phyloP scores from a whole-genome alignment of 2,888 invertebrate genomes.

The Balanococcus diminutus region DNA sequence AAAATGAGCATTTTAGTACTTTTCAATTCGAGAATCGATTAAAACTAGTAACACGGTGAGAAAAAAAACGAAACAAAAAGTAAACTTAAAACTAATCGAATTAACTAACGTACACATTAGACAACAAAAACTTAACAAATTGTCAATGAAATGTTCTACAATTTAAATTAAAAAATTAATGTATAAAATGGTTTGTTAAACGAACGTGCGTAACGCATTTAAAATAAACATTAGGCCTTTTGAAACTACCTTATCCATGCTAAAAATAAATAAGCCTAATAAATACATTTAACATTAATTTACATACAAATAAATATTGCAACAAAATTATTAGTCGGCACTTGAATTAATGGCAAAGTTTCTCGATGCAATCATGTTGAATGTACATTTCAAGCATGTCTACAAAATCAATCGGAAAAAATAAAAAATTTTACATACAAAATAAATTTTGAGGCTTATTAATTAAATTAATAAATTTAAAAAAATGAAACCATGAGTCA shows the following conservation, averaged over 20 bases:
- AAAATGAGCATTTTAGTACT: neutral
- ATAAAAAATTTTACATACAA: too few species aligned
- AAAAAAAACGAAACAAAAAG: neutral
- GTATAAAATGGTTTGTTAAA: constrained; percentile 19
- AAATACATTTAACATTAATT: constrained; percentile 44
- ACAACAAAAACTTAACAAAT: constrained; percentile 10
- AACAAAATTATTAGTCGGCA: neutral
- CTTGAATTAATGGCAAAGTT: neutral
- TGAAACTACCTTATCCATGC: constrained; percentile 42
- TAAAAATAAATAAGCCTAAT: constrained; percentile 44
- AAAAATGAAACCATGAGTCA: too few species aligned
- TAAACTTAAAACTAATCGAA: neutral
- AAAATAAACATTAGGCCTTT: constrained; percentile 48
- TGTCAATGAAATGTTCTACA: constrained; percentile 6
- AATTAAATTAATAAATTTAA: too few species aligned
- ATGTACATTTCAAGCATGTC: too few species aligned
- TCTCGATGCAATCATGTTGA: too few species aligned
- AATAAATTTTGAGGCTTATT: too few species aligned
- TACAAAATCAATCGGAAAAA: too few species aligned
- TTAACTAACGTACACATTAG: neutral
- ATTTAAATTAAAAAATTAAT: neutral
- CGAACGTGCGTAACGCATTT: constrained; percentile 15
- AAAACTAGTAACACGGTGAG: too few species aligned
- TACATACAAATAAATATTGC: constrained; percentile 3
- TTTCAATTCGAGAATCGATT: neutral